These are phyloP conservation scores for Drosophila truncata DNA, from an alignment of 1,140 invertebrate species.

Conservation along the genomic window DNA sequence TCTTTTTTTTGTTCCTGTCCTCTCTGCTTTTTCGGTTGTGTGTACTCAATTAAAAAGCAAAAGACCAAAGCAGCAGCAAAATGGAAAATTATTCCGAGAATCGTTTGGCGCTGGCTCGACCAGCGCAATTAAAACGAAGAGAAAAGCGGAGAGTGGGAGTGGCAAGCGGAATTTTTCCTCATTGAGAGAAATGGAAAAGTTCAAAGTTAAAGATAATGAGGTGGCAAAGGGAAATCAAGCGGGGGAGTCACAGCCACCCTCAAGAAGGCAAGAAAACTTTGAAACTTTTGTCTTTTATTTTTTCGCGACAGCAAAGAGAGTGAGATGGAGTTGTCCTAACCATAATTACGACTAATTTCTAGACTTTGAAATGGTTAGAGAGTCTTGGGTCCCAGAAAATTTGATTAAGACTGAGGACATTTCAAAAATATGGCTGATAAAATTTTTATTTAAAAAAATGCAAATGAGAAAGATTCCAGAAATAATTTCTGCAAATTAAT, in stretches of 20 bases:
- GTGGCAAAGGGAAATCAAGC: constrained; percentile 30
- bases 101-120: constrained; percentile 60
- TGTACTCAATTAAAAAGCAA: constrained; percentile 82
- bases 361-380: neutral
- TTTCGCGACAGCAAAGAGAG: neutral
- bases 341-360: constrained; percentile 40
- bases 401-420: neutral
- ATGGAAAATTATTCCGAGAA: constrained; percentile 81
- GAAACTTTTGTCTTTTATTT: constrained; percentile 39
- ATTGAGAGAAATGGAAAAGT: constrained; percentile 48
- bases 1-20: neutral
- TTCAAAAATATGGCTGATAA: neutral
- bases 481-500: neutral
- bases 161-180: constrained; percentile 28
- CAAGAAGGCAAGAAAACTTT: constrained; percentile 38
- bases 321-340: constrained; percentile 20
- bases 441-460: neutral
- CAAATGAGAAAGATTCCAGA: neutral
- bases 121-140: constrained; percentile 73
- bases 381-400: neutral
- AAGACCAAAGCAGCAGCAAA: constrained; percentile 64
- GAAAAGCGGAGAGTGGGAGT: neutral
- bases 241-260: constrained; percentile 9
- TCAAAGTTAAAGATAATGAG: constrained; percentile 59
- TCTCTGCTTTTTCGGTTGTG: constrained; percentile 44